Percentiles rank a stretch among this genome's conserved stretches.
Evolutionary conservation across 2,113 vertebrate species (phyloP).

Genomic region (Zapornia atra): DNA sequence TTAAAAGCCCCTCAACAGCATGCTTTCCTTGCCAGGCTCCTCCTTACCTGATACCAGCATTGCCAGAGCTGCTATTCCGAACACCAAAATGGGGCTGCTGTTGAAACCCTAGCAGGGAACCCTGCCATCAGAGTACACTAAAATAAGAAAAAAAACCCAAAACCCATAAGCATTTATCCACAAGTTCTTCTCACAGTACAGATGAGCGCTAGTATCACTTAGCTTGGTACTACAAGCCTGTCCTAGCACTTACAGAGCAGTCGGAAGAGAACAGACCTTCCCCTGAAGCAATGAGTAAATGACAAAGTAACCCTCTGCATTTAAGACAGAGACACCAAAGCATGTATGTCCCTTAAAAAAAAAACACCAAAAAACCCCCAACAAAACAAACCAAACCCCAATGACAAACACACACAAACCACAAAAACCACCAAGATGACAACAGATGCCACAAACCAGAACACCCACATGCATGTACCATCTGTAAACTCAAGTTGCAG

Average conservation of each 20-base stretch:
- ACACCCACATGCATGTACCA: not conserved
- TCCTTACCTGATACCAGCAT: not conserved
- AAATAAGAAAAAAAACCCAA: not conserved
- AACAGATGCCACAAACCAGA: not conserved
- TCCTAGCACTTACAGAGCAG: not conserved
- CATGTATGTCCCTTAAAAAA: not conserved
- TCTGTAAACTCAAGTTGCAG: not conserved
- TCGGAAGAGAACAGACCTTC: not conserved
- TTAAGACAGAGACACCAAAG: not conserved
- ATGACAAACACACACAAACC: too few species aligned
- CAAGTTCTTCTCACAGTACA: not conserved
- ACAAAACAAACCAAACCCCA: not conserved
- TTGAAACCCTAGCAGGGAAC: not conserved
- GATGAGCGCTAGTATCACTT: not conserved
- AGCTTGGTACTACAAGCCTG: not conserved
- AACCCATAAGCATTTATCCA: not conserved
- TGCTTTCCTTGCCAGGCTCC: not conserved
- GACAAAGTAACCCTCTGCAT: not conserved
- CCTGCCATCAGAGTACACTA: not conserved
- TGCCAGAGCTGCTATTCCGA: not conserved
- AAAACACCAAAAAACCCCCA: not conserved
- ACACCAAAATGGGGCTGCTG: not conserved
- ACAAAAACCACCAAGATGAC: not conserved
- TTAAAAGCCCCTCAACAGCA: not conserved
- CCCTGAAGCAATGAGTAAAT: not conserved